Evolutionary conservation across 2,113 vertebrate species (phyloP).

Genomic region (Dasypus novemcinctus): DNA sequence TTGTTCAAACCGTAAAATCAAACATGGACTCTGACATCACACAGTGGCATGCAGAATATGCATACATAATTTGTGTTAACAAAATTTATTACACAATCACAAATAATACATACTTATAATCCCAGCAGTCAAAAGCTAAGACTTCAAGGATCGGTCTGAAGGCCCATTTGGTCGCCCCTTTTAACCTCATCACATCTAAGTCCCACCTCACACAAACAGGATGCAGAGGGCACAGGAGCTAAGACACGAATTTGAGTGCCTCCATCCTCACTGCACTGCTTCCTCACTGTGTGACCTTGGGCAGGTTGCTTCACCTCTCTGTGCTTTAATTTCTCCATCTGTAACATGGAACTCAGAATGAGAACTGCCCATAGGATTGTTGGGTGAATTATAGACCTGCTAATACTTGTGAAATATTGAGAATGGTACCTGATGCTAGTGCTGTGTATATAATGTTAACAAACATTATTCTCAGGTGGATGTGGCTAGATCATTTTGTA

Average conservation of each 20-base stretch:
- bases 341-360: neutral
- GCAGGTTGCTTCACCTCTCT: neutral
- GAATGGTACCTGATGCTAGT: neutral
- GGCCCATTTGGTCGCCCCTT: neutral
- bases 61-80: neutral
- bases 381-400: neutral
- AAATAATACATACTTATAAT: too few relatives aligned
- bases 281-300: neutral
- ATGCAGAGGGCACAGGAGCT: fast-evolving
- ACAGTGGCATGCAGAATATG: fast-evolving
- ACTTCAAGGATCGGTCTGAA: fast-evolving
- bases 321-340: neutral
- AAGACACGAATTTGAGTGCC: fast-evolving
- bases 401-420: neutral
- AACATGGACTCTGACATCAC: neutral
- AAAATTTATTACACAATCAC: neutral
- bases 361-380: fast-evolving
- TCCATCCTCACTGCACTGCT: neutral
- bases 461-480: neutral
- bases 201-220: too few relatives aligned
- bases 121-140: neutral
- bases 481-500: neutral
- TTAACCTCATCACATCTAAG: neutral
- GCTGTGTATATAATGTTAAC: neutral
- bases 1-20: neutral